Evolutionary conservation across 2,797 vertebrate genomes (phyloP).

Genomic region (Gorsachius magnificus): DNA sequence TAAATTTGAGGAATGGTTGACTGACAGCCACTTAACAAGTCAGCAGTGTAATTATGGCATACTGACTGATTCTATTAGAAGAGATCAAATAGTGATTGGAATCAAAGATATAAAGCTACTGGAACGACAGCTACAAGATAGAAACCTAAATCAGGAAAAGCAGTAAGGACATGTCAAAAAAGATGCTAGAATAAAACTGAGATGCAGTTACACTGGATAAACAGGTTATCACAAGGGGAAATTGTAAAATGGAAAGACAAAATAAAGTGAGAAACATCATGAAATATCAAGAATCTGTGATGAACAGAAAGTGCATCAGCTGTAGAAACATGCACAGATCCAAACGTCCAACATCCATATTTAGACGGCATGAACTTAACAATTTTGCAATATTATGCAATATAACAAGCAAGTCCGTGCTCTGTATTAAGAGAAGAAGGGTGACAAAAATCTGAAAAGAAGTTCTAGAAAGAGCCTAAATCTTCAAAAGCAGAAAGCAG

Average conservation of each 20-base stretch:
- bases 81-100: conserved; percentile 24
- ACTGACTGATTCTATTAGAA: conserved; percentile 42
- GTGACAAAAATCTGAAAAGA: not conserved
- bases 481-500: not conserved
- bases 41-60: not conserved
- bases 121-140: conserved; percentile 1
- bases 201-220: not conserved
- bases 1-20: conserved; percentile 1
- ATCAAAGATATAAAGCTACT: conserved; percentile 35
- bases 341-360: not conserved
- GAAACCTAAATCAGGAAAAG: conserved; percentile 17
- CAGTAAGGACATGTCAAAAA: conserved; percentile 20
- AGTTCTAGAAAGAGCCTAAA: not conserved
- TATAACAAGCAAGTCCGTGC: not conserved
- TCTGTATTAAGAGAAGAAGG: not conserved
- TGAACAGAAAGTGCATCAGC: not conserved
- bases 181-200: not conserved
- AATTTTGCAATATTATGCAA: not conserved
- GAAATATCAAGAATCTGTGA: not conserved
- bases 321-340: not conserved
- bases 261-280: not conserved
- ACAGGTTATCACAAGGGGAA: not conserved
- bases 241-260: conserved; percentile 1
- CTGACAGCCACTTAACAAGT: conserved; percentile 44
- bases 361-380: accelerated